These are phyloP conservation scores for Eurytemora carolleeae DNA, from an alignment of 1,140 invertebrate genomes.

Conservation along the genomic window DNA sequence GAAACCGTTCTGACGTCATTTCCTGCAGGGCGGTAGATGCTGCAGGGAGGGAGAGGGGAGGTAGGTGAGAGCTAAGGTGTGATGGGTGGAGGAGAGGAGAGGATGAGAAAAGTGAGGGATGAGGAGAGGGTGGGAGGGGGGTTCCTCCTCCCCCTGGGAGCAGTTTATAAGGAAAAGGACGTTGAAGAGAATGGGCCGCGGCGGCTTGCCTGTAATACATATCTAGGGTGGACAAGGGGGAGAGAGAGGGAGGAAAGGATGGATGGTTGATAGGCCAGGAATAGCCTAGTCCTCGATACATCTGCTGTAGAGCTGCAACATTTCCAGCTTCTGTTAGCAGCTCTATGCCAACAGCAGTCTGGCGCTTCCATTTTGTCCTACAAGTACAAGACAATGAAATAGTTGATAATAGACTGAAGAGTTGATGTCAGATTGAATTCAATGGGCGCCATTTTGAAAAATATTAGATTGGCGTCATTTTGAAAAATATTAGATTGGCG, in stretches of 20 bases:
- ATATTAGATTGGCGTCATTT: no score
- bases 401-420: no score
- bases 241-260: conserved; percentile 14
- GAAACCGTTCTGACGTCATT: background rate
- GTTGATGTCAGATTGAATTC: no score
- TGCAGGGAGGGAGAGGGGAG: background rate
- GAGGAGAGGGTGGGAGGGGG: conserved; percentile 1
- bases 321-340: conserved; percentile 87
- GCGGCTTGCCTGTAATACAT: conserved; percentile 56
- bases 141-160: conserved; percentile 1
- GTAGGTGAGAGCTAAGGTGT: background rate
- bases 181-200: conserved; percentile 25
- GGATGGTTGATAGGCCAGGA: conserved; percentile 30
- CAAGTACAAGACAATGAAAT: no score
- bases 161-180: conserved; percentile 12
- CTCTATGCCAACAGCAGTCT: conserved; percentile 89
- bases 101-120: background rate
- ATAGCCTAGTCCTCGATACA: conserved; percentile 45
- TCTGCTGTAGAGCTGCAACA: conserved; percentile 81
- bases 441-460: no score
- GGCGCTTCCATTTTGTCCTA: conserved; percentile 99
- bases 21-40: background rate
- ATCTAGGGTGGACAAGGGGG: conserved; percentile 41
- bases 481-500: no score
- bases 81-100: background rate